Base-by-base conservation (phyloP, 2,797 vertebrate species). In the Hyperoplus lanceolatus region DNA sequence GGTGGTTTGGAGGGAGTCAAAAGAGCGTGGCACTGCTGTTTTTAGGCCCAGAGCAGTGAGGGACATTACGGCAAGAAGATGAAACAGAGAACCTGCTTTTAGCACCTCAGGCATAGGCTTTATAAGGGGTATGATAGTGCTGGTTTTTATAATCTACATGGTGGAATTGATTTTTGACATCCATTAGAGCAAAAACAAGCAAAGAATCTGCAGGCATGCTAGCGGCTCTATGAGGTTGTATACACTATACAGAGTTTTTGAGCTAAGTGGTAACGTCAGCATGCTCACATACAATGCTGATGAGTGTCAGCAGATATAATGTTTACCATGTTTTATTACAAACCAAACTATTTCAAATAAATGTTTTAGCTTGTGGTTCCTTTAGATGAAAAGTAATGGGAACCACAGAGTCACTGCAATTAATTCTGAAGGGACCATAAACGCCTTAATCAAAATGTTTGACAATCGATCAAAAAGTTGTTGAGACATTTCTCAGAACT, bases 11-110 rank as follows among this genome's bases (percentile, higher is more conserved):
- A 29, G n/a, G 76, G 43, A 2, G 64, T 51, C 10, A 62, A 45
- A 73, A 71, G 48, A 73, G 56, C 50, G 70, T 85, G 59, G 57
- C 70, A 73, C 48, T 57, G 21, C 38, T 54, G 48, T 79, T 89
- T 88, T 79, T 29, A 29, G 84, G 74, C 72, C 53, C 63, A 57
- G 65, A 53, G 57, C 62, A 63, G 38, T 48, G 50, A 48, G 38
- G 38, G 45, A 66, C 41, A 18, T 59, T 49, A 1, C 14, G 69
- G 13, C 8, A 63, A 16, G 13, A 50, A 55, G 43, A 18, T 8
- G 18, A 63, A 60, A 49, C 45, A 18, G 54, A 77, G 62, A 29
- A 29, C 29, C 29, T 29, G 29, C 29, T 29, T 29, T 29, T 29
- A 29, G 7, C 3, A 42, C 41, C 8, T 1, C 16, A 48, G 58